Evolutionary conservation across 2,888 invertebrate species (phyloP).

Genomic region (Orthonevra nobilis): DNA sequence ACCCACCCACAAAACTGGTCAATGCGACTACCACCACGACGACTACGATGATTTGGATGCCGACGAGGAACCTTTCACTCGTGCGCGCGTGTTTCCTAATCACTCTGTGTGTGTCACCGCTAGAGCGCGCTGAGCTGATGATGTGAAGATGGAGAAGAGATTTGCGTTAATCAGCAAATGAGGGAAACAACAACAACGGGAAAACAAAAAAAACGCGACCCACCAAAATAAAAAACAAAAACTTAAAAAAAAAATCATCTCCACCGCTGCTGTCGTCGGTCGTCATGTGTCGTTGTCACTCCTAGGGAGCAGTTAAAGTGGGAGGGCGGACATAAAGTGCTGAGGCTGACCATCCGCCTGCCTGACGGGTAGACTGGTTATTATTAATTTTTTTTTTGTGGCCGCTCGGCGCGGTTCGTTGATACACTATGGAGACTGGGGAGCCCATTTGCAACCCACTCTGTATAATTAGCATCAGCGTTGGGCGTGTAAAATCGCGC

Average conservation of each 20-base stretch:
- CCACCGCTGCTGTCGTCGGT: conserved; percentile 10
- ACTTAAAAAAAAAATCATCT: conserved; percentile 33
- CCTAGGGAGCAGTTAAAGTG: conserved; percentile 48
- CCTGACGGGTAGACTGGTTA: conserved; percentile 43
- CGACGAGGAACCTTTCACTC: conserved; percentile 56
- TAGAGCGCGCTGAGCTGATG: conserved; percentile 36
- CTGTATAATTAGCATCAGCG: conserved; percentile 59
- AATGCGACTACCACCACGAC: conserved; percentile 22
- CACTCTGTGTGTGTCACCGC: conserved; percentile 67
- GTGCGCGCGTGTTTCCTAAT: conserved; percentile 61
- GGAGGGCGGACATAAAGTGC: conserved; percentile 39
- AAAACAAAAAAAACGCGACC: conserved; percentile 28
- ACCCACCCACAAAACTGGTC: conserved; percentile 64
- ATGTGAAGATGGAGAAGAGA: conserved; percentile 61
- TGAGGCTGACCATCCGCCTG: conserved; percentile 50
- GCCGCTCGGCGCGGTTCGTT: conserved; percentile 32
- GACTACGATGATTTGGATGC: neutral
- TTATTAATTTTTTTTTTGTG: conserved; percentile 61
- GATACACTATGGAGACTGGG: conserved; percentile 59
- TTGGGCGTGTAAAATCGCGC: conserved; percentile 53
- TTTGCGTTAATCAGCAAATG: conserved; percentile 66
- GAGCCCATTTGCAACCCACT: conserved; percentile 65
- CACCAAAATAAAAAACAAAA: conserved; percentile 24
- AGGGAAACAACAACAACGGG: conserved; percentile 43
- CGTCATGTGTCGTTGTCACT: conserved; percentile 41